Evolutionary conservation across 1,140 invertebrate genomes (phyloP).

Genomic region (Sycobia sp.): DNA sequence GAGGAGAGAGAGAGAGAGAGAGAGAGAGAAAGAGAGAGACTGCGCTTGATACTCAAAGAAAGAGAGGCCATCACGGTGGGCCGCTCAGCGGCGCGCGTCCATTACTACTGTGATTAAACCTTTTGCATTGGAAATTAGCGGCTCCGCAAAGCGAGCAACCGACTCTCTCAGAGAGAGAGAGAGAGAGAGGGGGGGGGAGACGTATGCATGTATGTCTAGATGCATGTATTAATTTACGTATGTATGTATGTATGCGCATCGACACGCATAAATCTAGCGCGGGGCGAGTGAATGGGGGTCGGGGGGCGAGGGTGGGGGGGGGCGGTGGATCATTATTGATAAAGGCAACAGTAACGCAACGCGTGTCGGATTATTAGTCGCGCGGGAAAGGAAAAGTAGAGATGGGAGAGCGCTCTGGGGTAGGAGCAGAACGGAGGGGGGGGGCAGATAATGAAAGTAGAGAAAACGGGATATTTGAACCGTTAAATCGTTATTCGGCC

Average conservation of each 20-base stretch:
- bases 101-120: too few relatives aligned
- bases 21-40: slow-evolving; percentile 1
- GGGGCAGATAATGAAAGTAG: background rate
- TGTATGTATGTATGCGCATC: too few relatives aligned
- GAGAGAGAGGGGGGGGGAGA: background rate
- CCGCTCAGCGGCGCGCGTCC: too few relatives aligned
- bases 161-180: background rate
- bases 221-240: too few relatives aligned
- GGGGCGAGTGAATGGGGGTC: too few relatives aligned
- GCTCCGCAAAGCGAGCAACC: too few relatives aligned
- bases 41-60: too few relatives aligned
- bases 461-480: slow-evolving; percentile 31
- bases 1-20: background rate
- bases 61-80: too few relatives aligned
- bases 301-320: too few relatives aligned
- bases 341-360: slow-evolving; percentile 4
- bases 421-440: background rate
- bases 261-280: too few relatives aligned
- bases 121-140: too few relatives aligned
- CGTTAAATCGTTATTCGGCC: slow-evolving; percentile 31
- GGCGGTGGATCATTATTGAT: slow-evolving; percentile 11
- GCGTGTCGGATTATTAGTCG: background rate
- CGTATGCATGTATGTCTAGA: too few relatives aligned
- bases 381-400: background rate
- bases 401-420: background rate